Evolutionary conservation across 2,888 invertebrate genomes (phyloP), one percentile per base, ranked within the genome.

Genomic region (Mythimna ferrago): DNA sequence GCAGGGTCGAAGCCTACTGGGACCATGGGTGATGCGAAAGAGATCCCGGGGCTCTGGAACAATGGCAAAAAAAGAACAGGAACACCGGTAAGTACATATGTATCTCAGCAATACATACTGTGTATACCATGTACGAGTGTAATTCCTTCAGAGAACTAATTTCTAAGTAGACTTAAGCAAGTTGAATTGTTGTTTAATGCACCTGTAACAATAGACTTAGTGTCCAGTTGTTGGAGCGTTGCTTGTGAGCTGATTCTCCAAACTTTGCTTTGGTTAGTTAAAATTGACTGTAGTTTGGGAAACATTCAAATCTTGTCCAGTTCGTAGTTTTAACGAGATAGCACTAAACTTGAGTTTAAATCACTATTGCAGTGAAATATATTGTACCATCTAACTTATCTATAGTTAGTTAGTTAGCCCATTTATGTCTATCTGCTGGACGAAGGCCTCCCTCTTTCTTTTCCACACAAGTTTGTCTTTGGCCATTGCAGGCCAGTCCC

Each of bases 201-300:
- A 76, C 76, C 80, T 76, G 71, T 61, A 73, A 79, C 83, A 82
- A 74, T 72, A 80, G 71, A 76, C 83, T 82, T 73, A 80, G 83
- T 56, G 75, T 71, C 61, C 76, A 32, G 70, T 66, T 74, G 79
- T 58, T 63, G 21, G 75, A 71, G 56, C 65, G 51, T 57, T 75
- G 64, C 67, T 61, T 73, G 74, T 68, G 58, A 76, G 81, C 82
- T 82, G 61, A 51, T 66, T 62, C 72, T 68, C 78, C 51, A 62
- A 80, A 77, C 76, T 77, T 77, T 58, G 71, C 57, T 65, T 35
- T 21, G 16, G 38, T 72, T 72, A 82, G 78, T 82, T 82, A 68
- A 65, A 72, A 62, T 82, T 78, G 66, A 65, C 64, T 78, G 26
- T 57, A 78, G 69, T 76, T 81, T 81, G 21, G 21, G 66, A 44